Base-by-base conservation (phyloP, 2,797 vertebrate genomes). In the Melanogrammus aeglefinus region DNA sequence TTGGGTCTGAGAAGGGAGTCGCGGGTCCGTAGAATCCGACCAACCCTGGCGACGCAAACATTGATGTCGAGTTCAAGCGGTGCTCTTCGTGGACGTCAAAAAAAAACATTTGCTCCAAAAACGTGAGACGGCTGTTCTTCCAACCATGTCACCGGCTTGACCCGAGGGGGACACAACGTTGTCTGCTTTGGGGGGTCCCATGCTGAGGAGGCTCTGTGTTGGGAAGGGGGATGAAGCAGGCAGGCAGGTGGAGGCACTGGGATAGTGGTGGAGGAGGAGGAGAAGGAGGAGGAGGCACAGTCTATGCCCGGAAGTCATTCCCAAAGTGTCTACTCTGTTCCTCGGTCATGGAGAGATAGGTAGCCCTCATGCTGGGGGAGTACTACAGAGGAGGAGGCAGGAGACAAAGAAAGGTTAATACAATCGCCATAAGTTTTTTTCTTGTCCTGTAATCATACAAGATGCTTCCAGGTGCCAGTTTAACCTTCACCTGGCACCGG, bases 321-420 rank as follows among this genome's bases (percentile, higher is more conserved):
- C 95, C 89, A 72, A 95, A 96, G 84, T 93, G 96, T 92, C 95
- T 91, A 73, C 91, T 77, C 83, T 94, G 96, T 79, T 98, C 96
- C 74, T 97, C 96, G 0, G 94, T 96, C 94, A 98, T 96, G 0
- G 97, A 95, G 85, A 98, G 95, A 89, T 98, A 98, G 81, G 96
- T 97, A 88, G 97, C 96, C 85, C 97, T 94, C 98, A 99, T 98
- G 89, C 95, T 98, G 66, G 98, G 97, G n/a, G 97, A 96, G 91
- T 98, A 99, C 98, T 99, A 87, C 27, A 76, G 74, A 84, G 29
- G 66, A 72, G 75, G 83, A 29, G 66, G 69, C 76, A 84, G 89
- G 79, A 88, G 76, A 35, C 13, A 72, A 2, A 35, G 29, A 72
- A 27, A 72, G 29, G 33, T 72, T 72, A 72, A 27, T 12, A 69